phyloP scores from a whole-genome alignment of 2,113 vertebrate genomes.

The Ictalurus furcatus region DNA sequence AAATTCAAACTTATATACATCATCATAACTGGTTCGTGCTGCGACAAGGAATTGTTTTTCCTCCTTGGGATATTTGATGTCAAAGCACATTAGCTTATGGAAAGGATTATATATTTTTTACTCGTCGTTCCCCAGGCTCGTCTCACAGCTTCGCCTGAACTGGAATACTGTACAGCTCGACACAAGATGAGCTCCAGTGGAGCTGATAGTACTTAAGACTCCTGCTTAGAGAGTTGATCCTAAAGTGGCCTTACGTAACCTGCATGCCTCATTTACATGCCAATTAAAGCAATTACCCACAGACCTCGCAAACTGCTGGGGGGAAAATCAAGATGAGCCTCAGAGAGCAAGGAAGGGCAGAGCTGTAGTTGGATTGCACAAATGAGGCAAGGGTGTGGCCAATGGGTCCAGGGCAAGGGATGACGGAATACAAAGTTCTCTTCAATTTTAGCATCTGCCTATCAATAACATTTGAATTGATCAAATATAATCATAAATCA shows the following conservation, averaged over 20 bases:
- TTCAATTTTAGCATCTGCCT: background rate
- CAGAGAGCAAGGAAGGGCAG: background rate
- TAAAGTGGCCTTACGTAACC: constrained; percentile 41
- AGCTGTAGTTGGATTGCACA: background rate
- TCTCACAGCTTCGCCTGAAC: constrained; percentile 31
- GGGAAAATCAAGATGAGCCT: background rate
- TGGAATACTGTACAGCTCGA: constrained; percentile 43
- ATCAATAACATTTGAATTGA: background rate
- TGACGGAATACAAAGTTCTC: background rate
- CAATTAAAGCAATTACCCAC: constrained; percentile 48
- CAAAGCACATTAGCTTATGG: constrained; percentile 46
- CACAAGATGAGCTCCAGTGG: constrained; percentile 26
- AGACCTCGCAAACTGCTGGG: constrained; percentile 12
- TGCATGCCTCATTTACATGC: constrained; percentile 49
- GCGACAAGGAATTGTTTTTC: constrained; percentile 33
- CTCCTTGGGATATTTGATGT: constrained; percentile 50
- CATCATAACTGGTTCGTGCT: constrained; percentile 37
- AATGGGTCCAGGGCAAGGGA: background rate
- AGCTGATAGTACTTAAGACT: constrained; percentile 38
- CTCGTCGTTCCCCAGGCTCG: constrained; percentile 25
- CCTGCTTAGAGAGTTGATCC: constrained; percentile 36
- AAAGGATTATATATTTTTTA: constrained; percentile 40
- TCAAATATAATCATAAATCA: background rate
- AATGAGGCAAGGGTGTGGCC: background rate
- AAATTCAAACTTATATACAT: constrained; percentile 37